phyloP scores from a whole-genome alignment of 1,140 invertebrate species.

The Teleopsis dalmanni region DNA sequence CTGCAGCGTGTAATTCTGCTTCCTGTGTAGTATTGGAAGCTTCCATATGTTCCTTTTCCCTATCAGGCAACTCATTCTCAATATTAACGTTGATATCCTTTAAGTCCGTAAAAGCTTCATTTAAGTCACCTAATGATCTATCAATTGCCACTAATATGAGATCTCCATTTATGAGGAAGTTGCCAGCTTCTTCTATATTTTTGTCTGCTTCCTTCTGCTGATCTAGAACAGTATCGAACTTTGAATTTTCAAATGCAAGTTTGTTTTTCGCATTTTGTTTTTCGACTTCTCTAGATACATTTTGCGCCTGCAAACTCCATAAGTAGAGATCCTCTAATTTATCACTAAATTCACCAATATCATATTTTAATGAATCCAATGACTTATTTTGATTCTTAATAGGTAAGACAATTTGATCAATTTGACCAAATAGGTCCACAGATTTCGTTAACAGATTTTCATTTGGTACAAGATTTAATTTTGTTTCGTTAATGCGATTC shows the following conservation, averaged over 20 bases:
- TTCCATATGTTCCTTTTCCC: slow-evolving; percentile 24
- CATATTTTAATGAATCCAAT: slow-evolving; percentile 50
- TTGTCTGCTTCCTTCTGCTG: slow-evolving; percentile 43
- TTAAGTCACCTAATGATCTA: slow-evolving; percentile 21
- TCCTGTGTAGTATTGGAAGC: slow-evolving; percentile 17
- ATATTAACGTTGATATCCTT: slow-evolving; percentile 24
- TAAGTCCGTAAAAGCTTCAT: slow-evolving; percentile 21
- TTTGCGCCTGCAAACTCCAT: slow-evolving; percentile 55
- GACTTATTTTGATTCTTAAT: slow-evolving; percentile 52
- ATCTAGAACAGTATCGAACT: slow-evolving; percentile 46
- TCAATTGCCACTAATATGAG: slow-evolving; percentile 28
- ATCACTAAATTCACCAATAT: slow-evolving; percentile 54
- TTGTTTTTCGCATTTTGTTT: slow-evolving; percentile 53
- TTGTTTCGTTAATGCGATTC: slow-evolving; percentile 42
- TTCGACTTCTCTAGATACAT: slow-evolving; percentile 55
- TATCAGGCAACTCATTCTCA: slow-evolving; percentile 24
- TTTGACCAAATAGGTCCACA: slow-evolving; percentile 57
- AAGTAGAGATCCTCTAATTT: slow-evolving; percentile 68
- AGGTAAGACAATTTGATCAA: slow-evolving; percentile 56
- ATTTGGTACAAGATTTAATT: slow-evolving; percentile 47
- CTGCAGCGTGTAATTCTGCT: slow-evolving; percentile 23
- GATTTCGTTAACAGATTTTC: slow-evolving; percentile 54
- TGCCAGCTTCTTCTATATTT: slow-evolving; percentile 44
- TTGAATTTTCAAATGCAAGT: slow-evolving; percentile 42
- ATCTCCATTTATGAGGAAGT: slow-evolving; percentile 32